These are phyloP conservation scores for Phoxinus phoxinus DNA, from an alignment of 2,113 vertebrate genomes.

Conservation along the genomic window DNA sequence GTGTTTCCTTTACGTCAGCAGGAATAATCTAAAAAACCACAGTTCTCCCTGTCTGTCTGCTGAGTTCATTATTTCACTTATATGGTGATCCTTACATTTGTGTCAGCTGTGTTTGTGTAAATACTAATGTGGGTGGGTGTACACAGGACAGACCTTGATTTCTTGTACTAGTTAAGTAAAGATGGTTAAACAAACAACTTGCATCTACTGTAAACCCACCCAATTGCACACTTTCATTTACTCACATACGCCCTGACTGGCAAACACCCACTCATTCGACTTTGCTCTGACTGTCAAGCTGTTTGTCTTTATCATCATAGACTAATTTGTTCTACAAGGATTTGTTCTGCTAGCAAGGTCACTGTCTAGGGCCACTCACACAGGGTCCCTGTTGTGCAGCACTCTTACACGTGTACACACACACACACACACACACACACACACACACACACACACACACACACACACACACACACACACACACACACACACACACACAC, in stretches of 20 bases:
- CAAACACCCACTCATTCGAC: conserved; percentile 35
- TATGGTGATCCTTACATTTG: conserved; percentile 16
- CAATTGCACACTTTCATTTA: background rate
- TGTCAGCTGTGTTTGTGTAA: conserved; percentile 11
- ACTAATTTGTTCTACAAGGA: conserved; percentile 31
- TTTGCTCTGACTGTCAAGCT: conserved; percentile 42
- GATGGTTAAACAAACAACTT: conserved; percentile 39
- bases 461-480: background rate
- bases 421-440: no score
- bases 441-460: background rate
- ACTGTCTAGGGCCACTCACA: background rate
- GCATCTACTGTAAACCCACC: background rate
- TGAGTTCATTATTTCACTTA: conserved; percentile 7
- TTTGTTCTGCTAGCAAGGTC: conserved; percentile 29
- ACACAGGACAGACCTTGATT: conserved; percentile 41
- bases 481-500: background rate
- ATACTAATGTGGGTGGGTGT: conserved; percentile 12
- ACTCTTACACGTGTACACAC: background rate
- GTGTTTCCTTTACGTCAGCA: background rate
- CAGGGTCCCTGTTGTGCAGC: conserved; percentile 13
- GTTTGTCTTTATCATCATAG: conserved; percentile 29
- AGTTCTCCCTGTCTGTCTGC: background rate
- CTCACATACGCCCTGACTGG: background rate
- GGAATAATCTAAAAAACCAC: background rate
- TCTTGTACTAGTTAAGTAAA: conserved; percentile 31